Evolutionary conservation across 2,888 invertebrate species (phyloP).

Genomic region (Venustoraphidia nigricollis): DNA sequence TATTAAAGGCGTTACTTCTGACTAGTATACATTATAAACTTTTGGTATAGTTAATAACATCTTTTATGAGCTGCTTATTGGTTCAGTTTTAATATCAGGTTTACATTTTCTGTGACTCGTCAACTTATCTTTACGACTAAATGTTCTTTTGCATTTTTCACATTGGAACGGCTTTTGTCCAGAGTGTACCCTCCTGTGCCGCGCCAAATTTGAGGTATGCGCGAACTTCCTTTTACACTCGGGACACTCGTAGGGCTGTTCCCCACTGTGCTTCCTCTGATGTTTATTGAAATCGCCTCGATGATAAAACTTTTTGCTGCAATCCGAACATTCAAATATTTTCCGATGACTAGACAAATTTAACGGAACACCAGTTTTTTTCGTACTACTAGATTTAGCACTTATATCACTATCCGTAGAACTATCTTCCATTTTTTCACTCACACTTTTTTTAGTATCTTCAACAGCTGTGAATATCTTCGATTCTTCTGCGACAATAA

Average conservation of each 20-base stretch:
- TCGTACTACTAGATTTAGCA: background rate
- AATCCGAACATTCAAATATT: constrained; percentile 19
- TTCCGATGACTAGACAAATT: constrained; percentile 7
- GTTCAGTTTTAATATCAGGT: constrained; percentile 14
- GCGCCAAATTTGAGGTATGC: constrained; percentile 50
- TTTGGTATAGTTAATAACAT: background rate
- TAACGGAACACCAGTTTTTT: too few species aligned
- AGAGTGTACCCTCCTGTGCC: constrained; percentile 61
- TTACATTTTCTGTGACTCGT: constrained; percentile 21
- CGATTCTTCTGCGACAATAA: background rate
- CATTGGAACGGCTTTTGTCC: constrained; percentile 52
- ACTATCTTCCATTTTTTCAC: background rate
- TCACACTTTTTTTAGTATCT: background rate
- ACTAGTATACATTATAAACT: background rate
- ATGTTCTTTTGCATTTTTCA: constrained; percentile 21
- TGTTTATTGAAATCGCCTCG: constrained; percentile 27
- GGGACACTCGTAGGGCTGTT: constrained; percentile 22
- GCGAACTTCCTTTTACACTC: constrained; percentile 22
- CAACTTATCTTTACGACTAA: constrained; percentile 25
- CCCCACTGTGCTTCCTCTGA: constrained; percentile 23
- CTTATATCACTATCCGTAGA: background rate
- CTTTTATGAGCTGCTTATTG: background rate
- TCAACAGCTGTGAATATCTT: background rate
- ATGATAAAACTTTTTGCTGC: constrained; percentile 23
- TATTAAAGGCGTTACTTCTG: too few species aligned